Evolutionary conservation across 1,140 invertebrate species (phyloP), one percentile per base, ranked within the genome.

Genomic region (Rhopalosiphum padi): DNA sequence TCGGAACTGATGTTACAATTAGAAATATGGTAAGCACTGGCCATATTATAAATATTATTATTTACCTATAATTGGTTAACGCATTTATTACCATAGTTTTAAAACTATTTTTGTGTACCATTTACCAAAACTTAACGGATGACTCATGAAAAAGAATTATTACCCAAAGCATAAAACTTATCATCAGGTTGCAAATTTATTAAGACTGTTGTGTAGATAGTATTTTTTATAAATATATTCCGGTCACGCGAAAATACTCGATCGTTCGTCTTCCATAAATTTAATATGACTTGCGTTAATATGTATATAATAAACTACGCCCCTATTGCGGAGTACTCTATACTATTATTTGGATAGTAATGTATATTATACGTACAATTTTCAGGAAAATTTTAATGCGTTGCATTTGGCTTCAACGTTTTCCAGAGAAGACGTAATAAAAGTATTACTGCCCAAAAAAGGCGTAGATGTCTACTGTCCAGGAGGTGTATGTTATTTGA

Each of bases 351-450:
- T 68, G 18, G 15, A n/a, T 68, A 68, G n/a, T 5, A 68, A 15
- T n/a, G 1, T 21, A 46, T 46, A 30, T n/a, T 46, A 30, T n/a
- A 11, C 3, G 41, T 37, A 41, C 82, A n/a, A 90, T 60, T 68
- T 94, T 23, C 96, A 99, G 98, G 99, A 99, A 95, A 98, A 98
- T 95, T 98, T 98, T 95, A 99, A 98, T 96, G 98, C 97, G 48
- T 96, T 99, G 46, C 98, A 99, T 95, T 97, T 99, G 95, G 98
- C 98, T 35, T 97, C 98, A 51, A 97, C 98, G 96, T 98, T 98
- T 95, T 98, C 98, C 41, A 97, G 98, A 94, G 99, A 99, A 95
- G 99, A 99, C 95, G 98, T 99, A 91, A 97, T 99, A 95, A 98
- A 98, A 95, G 96, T 99, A 51, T 96, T 99, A 21, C 95, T 99